Evolutionary conservation across 2,888 invertebrate genomes (phyloP).

Genomic region (Zonitis immaculata): DNA sequence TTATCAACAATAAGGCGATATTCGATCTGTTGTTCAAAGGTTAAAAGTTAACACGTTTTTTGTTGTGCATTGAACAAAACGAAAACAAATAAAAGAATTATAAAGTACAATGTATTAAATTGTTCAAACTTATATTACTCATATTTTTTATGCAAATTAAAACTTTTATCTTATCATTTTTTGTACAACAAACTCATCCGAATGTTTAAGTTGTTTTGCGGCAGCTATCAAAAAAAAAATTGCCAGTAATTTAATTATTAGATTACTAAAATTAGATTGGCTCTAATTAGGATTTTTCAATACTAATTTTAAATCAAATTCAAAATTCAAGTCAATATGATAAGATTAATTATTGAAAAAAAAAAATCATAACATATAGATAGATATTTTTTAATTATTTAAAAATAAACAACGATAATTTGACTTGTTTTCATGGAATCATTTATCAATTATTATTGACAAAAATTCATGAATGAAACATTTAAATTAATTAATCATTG

Average conservation of each 20-base stretch:
- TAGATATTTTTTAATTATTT: no score
- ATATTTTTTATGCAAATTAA: not conserved
- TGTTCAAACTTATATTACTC: not conserved
- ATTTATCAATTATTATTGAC: no score
- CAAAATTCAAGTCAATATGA: not conserved
- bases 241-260: not conserved
- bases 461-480: no score
- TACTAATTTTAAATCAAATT: not conserved
- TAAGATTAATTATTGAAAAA: not conserved
- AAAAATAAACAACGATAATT: not conserved
- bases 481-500: no score
- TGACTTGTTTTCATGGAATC: not conserved
- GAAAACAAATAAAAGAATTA: no score
- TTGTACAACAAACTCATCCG: not conserved
- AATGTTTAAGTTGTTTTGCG: not conserved
- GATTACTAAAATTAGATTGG: not conserved
- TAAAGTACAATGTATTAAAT: not conserved
- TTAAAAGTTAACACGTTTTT: not conserved
- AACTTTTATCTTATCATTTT: not conserved
- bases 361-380: no score
- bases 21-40: not conserved
- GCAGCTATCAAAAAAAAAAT: not conserved
- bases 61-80: not conserved
- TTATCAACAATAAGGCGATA: not conserved
- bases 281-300: not conserved